Percentiles rank a stretch among this genome's conserved stretches.
Evolutionary conservation across 2,113 vertebrate genomes (phyloP).

Genomic region (Phyllostomus discolor): DNA sequence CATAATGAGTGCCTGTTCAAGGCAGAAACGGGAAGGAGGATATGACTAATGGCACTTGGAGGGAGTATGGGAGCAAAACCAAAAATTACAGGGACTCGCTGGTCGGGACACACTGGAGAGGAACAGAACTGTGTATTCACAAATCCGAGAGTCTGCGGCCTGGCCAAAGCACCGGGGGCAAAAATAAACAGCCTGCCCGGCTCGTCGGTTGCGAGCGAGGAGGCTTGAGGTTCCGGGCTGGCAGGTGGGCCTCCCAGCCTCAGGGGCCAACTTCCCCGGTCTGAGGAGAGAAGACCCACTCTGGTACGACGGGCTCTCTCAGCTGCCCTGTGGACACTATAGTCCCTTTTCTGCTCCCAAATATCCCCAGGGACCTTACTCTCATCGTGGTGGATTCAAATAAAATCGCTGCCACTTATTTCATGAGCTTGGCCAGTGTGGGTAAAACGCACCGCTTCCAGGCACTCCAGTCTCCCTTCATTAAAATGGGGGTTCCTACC

Average conservation of each 20-base stretch:
- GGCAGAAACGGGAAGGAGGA: constrained; percentile 63
- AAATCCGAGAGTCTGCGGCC: background rate
- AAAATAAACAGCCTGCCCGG: constrained; percentile 38
- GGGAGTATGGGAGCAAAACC: constrained; percentile 53
- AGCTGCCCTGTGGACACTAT: background rate
- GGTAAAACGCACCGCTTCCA: background rate
- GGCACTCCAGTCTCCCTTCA: background rate
- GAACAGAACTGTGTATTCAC: constrained; percentile 55
- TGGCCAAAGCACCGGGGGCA: constrained; percentile 12
- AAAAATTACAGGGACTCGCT: constrained; percentile 69
- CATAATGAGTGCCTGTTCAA: constrained; percentile 68
- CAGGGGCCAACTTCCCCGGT: background rate
- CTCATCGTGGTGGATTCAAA: background rate
- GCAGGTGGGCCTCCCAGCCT: background rate
- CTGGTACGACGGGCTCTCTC: background rate
- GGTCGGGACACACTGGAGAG: constrained; percentile 44
- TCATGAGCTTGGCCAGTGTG: background rate
- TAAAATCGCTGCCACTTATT: background rate
- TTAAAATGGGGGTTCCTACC: background rate
- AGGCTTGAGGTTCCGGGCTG: background rate
- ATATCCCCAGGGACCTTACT: background rate
- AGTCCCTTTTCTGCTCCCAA: background rate
- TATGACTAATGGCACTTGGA: constrained; percentile 70
- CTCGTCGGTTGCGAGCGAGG: background rate
- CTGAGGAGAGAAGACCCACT: background rate